Conservation (phyloP, 2,888 invertebrate species). For the Branchipolynoe longqiensis region DNA sequence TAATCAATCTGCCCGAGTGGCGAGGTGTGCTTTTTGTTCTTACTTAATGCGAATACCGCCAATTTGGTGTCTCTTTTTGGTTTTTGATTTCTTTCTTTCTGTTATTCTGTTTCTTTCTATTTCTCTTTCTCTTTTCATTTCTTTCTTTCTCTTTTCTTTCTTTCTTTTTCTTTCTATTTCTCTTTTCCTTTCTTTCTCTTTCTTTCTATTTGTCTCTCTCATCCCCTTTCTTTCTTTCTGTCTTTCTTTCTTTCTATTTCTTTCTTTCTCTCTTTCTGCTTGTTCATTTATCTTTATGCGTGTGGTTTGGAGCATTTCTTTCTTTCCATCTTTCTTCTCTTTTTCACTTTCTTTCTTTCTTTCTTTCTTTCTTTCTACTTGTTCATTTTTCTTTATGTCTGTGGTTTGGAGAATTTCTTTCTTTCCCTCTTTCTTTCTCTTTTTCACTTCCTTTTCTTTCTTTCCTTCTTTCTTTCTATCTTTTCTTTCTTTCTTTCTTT, state of each 20-base stretch:
- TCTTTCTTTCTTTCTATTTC: background rate
- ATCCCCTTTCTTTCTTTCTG: background rate
- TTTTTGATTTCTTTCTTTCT: background rate
- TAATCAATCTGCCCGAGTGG: too few species aligned
- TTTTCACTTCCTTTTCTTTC: background rate
- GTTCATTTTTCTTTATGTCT: background rate
- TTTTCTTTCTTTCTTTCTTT: background rate
- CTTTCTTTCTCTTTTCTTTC: background rate
- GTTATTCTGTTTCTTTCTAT: background rate
- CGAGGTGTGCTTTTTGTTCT: too few species aligned
- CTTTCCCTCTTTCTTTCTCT: background rate
- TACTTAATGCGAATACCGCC: too few species aligned
- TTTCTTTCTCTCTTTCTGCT: background rate
- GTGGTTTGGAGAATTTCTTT: background rate
- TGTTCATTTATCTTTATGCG: background rate
- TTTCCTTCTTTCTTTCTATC: background rate
- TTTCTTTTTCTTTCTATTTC: background rate
- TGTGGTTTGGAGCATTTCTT: background rate
- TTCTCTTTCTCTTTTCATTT: background rate
- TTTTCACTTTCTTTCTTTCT: conserved; percentile 4
- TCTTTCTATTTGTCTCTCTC: background rate
- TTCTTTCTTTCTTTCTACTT: background rate
- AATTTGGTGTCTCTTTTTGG: background rate
- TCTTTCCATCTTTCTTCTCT: background rate
- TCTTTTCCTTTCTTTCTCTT: background rate